Evolutionary conservation across 1,140 invertebrate genomes (phyloP), one percentile per base, ranked within the genome.

Genomic region (Eupristina koningsbergeri): DNA sequence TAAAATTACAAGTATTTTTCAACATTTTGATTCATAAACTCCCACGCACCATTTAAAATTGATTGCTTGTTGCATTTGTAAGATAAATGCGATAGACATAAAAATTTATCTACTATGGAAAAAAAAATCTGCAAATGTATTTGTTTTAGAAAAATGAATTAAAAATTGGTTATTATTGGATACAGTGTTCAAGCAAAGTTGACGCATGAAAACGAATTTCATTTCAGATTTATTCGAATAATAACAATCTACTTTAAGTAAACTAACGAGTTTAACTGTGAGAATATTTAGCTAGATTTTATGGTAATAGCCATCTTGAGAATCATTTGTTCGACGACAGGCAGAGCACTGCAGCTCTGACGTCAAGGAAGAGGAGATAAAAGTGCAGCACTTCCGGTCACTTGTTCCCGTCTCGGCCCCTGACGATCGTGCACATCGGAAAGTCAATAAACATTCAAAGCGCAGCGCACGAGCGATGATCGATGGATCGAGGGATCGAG

Each of bases 401-500:
- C 31, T 61, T 41, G 22, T 17, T 53, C 50, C 50, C 50, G 50
- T 53, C 50, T 17, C 50, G 50, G 17, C 50, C 41, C 26, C 26
- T 34, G 2, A 58, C 39, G 11, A 0, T 7, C 61, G 58, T 0
- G 73, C n/a, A 9, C 22, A n/a, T 50, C 73, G 29, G 11, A 64
- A 29, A 69, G 63, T 58, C 74, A 58, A 83, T 83, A 83, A 77
- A 83, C 74, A 76, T 64, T 73, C 69, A 0, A 39, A 39, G n/a
- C 64, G 63, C 39, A 47, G 6, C 47, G 36, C 36, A 45, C 31
- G 67, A 64, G 50, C 64, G 64, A 80, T 80, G 58, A 79, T 79
- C 77, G 61, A 64, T 41, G 15, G 41, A n/a, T n/a, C n/a, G n/a
- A n/a, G n/a, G n/a, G n/a, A n/a, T n/a, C n/a, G n/a, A n/a, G n/a